Base-by-base conservation (phyloP, 1,140 invertebrate genomes). In the Ips typographus region DNA sequence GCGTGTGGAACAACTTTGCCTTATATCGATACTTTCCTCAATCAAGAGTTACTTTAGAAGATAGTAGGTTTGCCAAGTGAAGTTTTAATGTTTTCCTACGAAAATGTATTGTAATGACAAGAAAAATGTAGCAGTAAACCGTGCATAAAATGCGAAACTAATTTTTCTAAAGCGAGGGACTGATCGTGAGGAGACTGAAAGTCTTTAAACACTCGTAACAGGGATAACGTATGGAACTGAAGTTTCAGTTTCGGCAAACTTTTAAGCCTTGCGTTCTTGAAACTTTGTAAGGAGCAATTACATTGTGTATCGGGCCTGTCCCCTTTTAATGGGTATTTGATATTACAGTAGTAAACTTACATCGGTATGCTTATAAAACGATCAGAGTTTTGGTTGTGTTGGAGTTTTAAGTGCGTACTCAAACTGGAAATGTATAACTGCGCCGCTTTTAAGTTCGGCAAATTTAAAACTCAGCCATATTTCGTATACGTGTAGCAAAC, bases 251-350 rank as follows among this genome's bases (percentile, higher is more conserved):
- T 55, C 52, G 5, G 2, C 37, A 37, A 55, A 37, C 8, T 36
- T 55, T 6, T 7, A 55, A 55, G 37, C 52, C 52, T 22, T 55
- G 52, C 37, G 37, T 36, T 55, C 7, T 55, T 5, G 37, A 55
- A 55, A 55, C 52, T 55, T 55, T 55, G 6, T 38, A 55, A 55
- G 52, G 8, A 22, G 52, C 52, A 55, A 55, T 55, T 55, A 55
- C 52, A 36, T 55, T 55, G 36, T 55, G 52, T 55, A 55, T 55
- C 52, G 37, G 37, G 52, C 52, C 8, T n/a, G 52, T 55, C 44
- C 22, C 22, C 44, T 22, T 49, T 49, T 49, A 49, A 49, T 49
- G 44, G 44, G 22, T 49, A 49, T 49, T 49, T 22, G 44, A 49
- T 49, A 49, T 49, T 49, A 22, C 6, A 22, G 44, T 49, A 22